These are phyloP conservation scores for Megaceryle alcyon DNA, from an alignment of 2,797 vertebrate genomes.

Conservation along the genomic window DNA sequence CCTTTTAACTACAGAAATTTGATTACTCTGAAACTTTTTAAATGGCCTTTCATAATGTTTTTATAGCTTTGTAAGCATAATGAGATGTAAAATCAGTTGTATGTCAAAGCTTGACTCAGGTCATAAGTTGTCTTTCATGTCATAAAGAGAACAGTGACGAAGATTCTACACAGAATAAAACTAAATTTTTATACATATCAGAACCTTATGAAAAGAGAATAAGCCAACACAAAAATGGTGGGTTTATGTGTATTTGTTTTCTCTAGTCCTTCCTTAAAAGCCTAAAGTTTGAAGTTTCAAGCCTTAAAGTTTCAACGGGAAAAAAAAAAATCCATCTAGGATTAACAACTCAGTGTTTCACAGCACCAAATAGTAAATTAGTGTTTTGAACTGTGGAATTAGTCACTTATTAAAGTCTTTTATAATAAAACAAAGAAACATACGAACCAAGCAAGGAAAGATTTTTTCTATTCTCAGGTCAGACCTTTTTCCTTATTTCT, in stretches of 20 bases:
- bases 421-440: not conserved
- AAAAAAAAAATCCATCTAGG: not conserved
- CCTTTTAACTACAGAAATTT: not conserved
- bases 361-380: not conserved
- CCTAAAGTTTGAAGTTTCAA: not conserved
- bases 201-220: not conserved
- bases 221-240: not conserved
- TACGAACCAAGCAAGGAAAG: not conserved
- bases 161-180: not conserved
- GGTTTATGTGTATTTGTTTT: not conserved
- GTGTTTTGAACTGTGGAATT: not conserved
- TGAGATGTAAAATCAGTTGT: not conserved
- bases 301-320: not conserved
- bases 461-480: not conserved
- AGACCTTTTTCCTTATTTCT: not conserved
- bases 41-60: not conserved
- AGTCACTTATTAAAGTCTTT: not conserved
- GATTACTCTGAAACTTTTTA: not conserved
- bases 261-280: not conserved
- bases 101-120: not conserved
- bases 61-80: conserved; percentile 5
- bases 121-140: not conserved
- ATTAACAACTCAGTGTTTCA: not conserved
- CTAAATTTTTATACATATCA: not conserved
- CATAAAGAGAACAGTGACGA: not conserved